Percentiles rank a stretch among this genome's conserved stretches.
phyloP scores from a whole-genome alignment of 2,113 vertebrate species.

The Physeter macrocephalus region DNA sequence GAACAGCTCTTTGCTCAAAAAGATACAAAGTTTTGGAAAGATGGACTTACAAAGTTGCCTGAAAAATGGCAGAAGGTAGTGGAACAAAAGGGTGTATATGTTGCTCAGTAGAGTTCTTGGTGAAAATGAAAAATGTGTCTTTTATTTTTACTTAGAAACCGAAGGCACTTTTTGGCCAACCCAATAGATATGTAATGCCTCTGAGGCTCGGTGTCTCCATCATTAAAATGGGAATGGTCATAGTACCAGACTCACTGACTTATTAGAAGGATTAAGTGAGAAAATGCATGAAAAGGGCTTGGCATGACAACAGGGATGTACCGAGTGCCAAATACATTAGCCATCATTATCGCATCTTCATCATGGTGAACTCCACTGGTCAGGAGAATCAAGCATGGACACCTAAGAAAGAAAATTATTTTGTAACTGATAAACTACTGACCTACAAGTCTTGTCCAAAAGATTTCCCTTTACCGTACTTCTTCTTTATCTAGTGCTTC shows the following conservation, averaged over 20 bases:
- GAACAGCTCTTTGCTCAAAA: no score
- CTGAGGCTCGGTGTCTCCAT: not conserved
- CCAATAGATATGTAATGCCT: not conserved
- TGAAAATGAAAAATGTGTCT: no score
- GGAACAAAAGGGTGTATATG: no score
- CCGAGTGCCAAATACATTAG: not conserved
- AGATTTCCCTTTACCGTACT: not conserved
- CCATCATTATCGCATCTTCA: not conserved
- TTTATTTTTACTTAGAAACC: no score
- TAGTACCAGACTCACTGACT: no score
- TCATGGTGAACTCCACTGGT: fast-evolving
- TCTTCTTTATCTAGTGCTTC: not conserved
- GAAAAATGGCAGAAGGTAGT: no score
- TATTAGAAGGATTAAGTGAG: not conserved
- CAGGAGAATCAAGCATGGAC: no score
- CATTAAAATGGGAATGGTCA: not conserved
- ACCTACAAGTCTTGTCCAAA: not conserved
- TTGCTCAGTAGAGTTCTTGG: no score
- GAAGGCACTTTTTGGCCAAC: no score
- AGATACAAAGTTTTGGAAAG: no score
- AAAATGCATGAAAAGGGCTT: not conserved
- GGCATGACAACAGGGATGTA: no score
- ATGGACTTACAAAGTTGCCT: no score
- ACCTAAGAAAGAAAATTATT: not conserved
- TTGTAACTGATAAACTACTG: not conserved